Percentiles rank a stretch among this genome's conserved stretches.
These are phyloP conservation scores for Pelagia noctiluca DNA, from an alignment of 30 jellyfish, hydroid and myxozoan genomes.

Conservation along the genomic window DNA sequence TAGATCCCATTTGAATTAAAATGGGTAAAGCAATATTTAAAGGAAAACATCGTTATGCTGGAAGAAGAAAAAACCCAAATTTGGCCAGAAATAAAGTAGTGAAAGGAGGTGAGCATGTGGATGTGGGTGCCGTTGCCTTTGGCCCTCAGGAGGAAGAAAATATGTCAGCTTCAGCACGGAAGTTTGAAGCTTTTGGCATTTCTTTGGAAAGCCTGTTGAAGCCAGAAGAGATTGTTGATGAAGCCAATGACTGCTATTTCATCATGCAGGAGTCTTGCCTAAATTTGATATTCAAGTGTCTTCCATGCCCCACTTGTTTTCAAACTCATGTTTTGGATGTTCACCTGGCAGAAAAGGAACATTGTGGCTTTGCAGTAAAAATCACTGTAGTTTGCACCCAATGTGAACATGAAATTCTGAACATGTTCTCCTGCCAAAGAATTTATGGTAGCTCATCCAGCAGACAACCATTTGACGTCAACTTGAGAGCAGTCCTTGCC, in stretches of 20 bases:
- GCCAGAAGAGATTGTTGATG: neutral
- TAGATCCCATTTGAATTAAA: constrained; percentile 5
- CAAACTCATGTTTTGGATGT: neutral
- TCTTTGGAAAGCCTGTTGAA: neutral
- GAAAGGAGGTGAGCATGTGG: neutral
- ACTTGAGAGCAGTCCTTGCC: neutral
- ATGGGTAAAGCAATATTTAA: constrained; percentile 12
- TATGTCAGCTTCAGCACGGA: neutral
- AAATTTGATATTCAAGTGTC: neutral
- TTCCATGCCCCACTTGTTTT: neutral
- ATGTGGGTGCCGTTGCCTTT: neutral
- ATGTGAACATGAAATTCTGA: neutral
- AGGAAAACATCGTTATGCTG: constrained; percentile 7
- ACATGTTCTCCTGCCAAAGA: neutral
- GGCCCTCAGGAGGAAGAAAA: neutral
- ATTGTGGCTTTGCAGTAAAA: neutral
- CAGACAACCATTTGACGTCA: neutral
- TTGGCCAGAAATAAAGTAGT: constrained; percentile 3
- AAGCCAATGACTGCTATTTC: neutral
- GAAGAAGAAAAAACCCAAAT: constrained; percentile 14
- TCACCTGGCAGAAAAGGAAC: neutral
- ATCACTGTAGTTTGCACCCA: neutral
- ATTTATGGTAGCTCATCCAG: neutral
- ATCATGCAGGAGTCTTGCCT: neutral
- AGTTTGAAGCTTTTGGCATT: neutral